Evolutionary conservation across 1,140 invertebrate genomes (phyloP).

Genomic region (Heliconius himera): DNA sequence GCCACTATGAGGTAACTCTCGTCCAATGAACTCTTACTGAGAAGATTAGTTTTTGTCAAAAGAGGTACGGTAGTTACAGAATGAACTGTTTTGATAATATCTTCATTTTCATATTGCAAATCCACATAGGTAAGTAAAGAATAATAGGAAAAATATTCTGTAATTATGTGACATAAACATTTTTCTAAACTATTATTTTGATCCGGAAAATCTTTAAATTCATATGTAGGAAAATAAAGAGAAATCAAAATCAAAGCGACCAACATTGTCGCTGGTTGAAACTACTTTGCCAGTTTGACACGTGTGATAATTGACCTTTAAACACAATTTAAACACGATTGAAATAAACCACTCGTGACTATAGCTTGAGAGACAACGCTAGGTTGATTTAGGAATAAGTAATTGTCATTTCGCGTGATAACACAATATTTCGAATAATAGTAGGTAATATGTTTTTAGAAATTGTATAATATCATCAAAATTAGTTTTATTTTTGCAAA

Average conservation of each 20-base stretch:
- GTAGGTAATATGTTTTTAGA: no score
- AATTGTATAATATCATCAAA: no score
- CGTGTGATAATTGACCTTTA: slow-evolving; percentile 4
- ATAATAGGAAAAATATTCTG: slow-evolving; percentile 1
- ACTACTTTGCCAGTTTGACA: neutral
- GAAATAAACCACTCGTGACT: neutral
- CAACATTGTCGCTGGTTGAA: neutral
- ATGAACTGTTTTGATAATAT: slow-evolving; percentile 34
- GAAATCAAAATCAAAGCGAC: slow-evolving; percentile 6
- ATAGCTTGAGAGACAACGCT: neutral
- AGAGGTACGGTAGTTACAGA: neutral
- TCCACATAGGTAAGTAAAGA: slow-evolving; percentile 21
- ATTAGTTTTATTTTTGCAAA: no score
- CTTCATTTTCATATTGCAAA: slow-evolving; percentile 30
- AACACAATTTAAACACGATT: neutral
- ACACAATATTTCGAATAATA: neutral
- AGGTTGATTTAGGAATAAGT: neutral
- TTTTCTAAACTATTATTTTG: neutral
- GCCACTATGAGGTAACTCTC: slow-evolving; percentile 40
- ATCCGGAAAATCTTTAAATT: neutral
- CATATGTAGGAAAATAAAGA: neutral
- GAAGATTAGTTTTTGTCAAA: neutral
- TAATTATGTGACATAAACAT: neutral
- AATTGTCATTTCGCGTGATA: slow-evolving; percentile 5
- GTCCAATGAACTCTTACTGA: neutral